These are phyloP conservation scores for Merops nubicus DNA, from an alignment of 2,113 vertebrate genomes.

Conservation along the genomic window DNA sequence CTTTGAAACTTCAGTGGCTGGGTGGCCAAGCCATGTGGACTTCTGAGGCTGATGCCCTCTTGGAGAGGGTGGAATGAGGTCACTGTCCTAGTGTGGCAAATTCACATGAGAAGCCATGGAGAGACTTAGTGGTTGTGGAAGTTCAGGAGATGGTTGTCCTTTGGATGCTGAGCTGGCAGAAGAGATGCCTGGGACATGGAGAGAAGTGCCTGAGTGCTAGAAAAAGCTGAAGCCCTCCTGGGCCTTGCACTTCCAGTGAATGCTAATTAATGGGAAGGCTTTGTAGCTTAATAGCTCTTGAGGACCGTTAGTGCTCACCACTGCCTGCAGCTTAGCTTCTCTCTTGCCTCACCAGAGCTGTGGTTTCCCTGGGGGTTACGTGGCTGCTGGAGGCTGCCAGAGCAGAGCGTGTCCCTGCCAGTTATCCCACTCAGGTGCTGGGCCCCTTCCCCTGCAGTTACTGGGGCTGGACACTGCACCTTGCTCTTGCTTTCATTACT, in stretches of 20 bases:
- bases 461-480: background rate
- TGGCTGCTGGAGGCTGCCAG: background rate
- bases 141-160: background rate
- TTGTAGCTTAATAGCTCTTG: background rate
- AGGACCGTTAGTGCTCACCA: background rate
- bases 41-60: background rate
- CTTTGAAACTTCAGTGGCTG: background rate
- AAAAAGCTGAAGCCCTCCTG: background rate
- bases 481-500: background rate
- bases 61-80: background rate
- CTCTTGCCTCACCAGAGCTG: background rate
- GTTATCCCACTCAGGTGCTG: rapidly evolving
- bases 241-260: background rate
- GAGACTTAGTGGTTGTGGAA: background rate
- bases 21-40: background rate
- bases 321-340: background rate
- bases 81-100: rapidly evolving
- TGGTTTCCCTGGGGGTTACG: background rate
- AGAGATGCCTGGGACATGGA: background rate
- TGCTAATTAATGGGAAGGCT: background rate
- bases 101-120: rapidly evolving
- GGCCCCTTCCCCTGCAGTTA: background rate
- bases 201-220: rapidly evolving
- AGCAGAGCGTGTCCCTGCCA: rapidly evolving
- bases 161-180: background rate